A percentile compares a stretch with the other conserved stretches of the same genome.
These are phyloP conservation scores for Acanthosoma haemorrhoidale DNA, from an alignment of 2,888 invertebrate species.

Conservation along the genomic window DNA sequence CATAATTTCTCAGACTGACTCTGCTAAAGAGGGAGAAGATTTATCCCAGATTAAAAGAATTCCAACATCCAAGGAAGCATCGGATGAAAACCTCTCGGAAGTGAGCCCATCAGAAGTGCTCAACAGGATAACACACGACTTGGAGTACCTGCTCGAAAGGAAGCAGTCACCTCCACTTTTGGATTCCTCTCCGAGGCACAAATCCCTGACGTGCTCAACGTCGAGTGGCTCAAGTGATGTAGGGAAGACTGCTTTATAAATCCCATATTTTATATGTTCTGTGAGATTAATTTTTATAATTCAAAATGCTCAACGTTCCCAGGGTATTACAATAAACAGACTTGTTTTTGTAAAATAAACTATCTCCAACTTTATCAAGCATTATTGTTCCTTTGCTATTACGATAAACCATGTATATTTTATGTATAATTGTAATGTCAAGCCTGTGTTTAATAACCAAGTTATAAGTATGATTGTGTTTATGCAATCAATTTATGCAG, in stretches of 20 bases:
- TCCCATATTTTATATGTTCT: background rate
- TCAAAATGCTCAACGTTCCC: constrained; percentile 18
- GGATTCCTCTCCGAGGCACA: background rate
- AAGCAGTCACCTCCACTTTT: constrained; percentile 44
- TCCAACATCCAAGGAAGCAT: background rate
- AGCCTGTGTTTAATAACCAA: too few species aligned
- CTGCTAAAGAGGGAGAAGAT: background rate
- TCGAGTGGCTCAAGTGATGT: background rate
- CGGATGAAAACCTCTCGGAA: background rate
- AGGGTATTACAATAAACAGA: too few species aligned
- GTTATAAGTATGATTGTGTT: too few species aligned
- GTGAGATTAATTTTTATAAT: background rate
- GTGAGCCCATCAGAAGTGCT: constrained; percentile 51
- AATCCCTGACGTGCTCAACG: background rate
- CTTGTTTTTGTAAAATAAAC: too few species aligned
- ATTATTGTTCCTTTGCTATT: too few species aligned
- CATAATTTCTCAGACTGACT: constrained; percentile 27
- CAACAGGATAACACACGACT: constrained; percentile 73
- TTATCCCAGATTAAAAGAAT: background rate
- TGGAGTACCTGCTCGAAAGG: constrained; percentile 73
- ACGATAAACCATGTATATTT: too few species aligned
- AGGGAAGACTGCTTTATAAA: constrained; percentile 18
- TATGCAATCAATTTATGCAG: too few species aligned
- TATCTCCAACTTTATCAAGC: too few species aligned
- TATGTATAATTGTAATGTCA: too few species aligned